Conservation (phyloP, 1,140 invertebrate species). For the Orussus abietinus region DNA sequence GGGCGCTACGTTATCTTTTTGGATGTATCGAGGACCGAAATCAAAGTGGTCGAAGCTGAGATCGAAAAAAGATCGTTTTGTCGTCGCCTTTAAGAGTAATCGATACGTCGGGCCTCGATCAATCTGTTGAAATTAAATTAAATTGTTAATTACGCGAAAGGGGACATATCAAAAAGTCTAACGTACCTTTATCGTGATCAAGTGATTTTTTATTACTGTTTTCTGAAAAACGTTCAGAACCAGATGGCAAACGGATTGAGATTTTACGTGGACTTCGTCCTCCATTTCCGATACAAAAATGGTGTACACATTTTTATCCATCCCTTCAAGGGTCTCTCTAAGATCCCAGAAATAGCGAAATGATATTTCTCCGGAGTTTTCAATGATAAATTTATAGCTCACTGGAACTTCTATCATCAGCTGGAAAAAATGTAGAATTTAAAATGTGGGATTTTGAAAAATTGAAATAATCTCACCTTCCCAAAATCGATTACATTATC, state of each 20-base stretch:
- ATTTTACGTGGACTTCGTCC: constrained; percentile 24
- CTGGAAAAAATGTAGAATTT: constrained; percentile 18
- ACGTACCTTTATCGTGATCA: constrained; percentile 30
- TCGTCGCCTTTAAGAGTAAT: constrained; percentile 35
- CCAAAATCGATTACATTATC: constrained; percentile 45
- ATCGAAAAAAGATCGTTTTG: constrained; percentile 25
- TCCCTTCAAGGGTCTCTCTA: constrained; percentile 21
- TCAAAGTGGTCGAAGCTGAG: constrained; percentile 45
- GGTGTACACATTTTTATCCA: constrained; percentile 21
- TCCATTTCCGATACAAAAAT: constrained; percentile 25
- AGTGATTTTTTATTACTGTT: constrained; percentile 23
- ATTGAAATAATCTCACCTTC: constrained; percentile 26
- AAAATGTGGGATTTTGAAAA: neutral
- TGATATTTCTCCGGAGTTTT: constrained; percentile 38
- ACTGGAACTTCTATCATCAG: constrained; percentile 27
- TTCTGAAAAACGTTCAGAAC: constrained; percentile 18
- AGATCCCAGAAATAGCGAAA: constrained; percentile 44
- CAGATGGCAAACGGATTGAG: constrained; percentile 17
- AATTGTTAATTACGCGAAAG: neutral
- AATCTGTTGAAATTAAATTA: constrained; percentile 31
- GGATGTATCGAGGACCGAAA: constrained; percentile 49
- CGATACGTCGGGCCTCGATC: constrained; percentile 41
- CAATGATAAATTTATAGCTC: constrained; percentile 34
- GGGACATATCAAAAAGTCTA: neutral
- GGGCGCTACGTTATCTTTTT: constrained; percentile 22